Evolutionary conservation across 2,888 invertebrate genomes (phyloP), one percentile per base, ranked within the genome.

Genomic region (Tenthredo mesomela): DNA sequence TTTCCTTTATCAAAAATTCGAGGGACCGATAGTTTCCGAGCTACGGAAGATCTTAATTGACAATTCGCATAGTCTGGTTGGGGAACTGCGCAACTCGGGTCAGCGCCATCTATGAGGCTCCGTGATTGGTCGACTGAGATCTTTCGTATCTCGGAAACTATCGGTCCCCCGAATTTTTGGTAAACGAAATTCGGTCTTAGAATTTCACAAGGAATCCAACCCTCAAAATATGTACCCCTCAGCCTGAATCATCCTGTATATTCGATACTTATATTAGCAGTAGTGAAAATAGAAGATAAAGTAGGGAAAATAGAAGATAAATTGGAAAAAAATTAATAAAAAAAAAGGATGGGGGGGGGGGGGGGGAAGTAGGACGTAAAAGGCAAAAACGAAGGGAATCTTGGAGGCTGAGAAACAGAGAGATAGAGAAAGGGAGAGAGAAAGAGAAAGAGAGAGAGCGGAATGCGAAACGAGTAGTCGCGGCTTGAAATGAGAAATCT

Each of bases 381-480:
- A 43, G 21, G 12, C 25, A 2, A 25, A 73, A 15, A 21, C 4
- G 43, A 25, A 25, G 43, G 47, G 12, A 25, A 43, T 9, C 43
- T 43, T 15, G 12, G n/a, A n/a, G 10, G 21, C 37, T 10, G 37
- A n/a, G 33, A 70, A 18, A 37, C 18, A 70, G 29, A 43, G 12
- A 5, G 15, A 37, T 6, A 70, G 33, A 37, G 33, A 71, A 18
- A 43, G 12, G 10, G 15, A 37, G 37, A 70, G 33, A 37, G 33
- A 71, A 18, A 43, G 6, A 21, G 25, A 25, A 43, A 1, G 1
- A 18, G 12, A 43, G 73, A 40, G 25, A n/a, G 73, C 43, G 73
- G 73, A 47, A 73, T 73, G 43, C 73, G 40, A 73, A 73, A 73
- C 43, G 71, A 54, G 54, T n/a, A 71, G 71, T 71, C 40, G 37